Conservation (phyloP, 2,888 invertebrate genomes). For the Belgica antarctica region DNA sequence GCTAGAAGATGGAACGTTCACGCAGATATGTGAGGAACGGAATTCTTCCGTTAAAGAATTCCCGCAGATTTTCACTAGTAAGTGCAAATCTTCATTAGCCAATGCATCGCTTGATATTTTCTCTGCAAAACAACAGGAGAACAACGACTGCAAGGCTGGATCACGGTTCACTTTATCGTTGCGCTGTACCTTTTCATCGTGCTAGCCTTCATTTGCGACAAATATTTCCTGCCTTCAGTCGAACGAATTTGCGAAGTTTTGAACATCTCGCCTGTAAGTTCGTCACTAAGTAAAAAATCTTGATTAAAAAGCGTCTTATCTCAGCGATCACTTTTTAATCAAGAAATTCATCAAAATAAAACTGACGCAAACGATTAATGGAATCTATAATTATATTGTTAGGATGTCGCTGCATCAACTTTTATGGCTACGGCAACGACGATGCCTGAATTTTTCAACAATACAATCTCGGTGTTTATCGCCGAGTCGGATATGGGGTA, state of each 20-base stretch:
- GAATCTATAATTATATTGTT: background rate
- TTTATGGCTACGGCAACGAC: slow-evolving; percentile 96
- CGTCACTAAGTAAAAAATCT: too few relatives aligned
- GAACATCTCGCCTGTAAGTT: slow-evolving; percentile 65
- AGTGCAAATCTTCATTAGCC: slow-evolving; percentile 50
- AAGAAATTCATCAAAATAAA: background rate
- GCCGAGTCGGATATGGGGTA: slow-evolving; percentile 81
- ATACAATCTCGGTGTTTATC: slow-evolving; percentile 82
- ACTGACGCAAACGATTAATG: background rate
- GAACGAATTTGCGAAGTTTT: slow-evolving; percentile 81
- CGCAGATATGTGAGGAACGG: background rate
- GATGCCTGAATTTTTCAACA: slow-evolving; percentile 90
- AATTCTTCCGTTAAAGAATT: slow-evolving; percentile 44
- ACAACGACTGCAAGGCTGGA: slow-evolving; percentile 71
- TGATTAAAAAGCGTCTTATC: background rate
- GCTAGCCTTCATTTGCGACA: slow-evolving; percentile 85
- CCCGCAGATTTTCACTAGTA: slow-evolving; percentile 45
- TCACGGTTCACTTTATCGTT: slow-evolving; percentile 71
- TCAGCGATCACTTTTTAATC: background rate
- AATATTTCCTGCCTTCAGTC: slow-evolving; percentile 86
- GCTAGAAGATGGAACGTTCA: background rate
- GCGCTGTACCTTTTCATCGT: slow-evolving; percentile 82
- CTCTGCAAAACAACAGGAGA: slow-evolving; percentile 51
- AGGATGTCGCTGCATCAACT: slow-evolving; percentile 68
- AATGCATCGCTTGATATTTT: slow-evolving; percentile 47